A percentile compares a stretch with the other conserved stretches of the same genome.
Evolutionary conservation across 2,797 vertebrate species (phyloP).

Genomic region (Acomys russatus): DNA sequence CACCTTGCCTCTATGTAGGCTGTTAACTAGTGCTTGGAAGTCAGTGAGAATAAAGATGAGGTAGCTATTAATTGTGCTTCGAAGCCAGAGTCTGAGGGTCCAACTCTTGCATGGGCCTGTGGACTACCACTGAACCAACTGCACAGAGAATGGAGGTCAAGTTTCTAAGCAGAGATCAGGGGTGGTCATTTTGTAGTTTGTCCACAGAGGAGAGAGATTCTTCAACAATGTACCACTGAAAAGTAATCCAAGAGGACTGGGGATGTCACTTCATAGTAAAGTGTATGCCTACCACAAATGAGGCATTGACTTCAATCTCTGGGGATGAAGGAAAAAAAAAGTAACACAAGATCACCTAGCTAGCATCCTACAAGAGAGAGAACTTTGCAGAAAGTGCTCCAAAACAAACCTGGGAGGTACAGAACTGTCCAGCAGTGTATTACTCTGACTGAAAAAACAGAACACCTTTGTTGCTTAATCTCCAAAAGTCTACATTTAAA

Average conservation of each 20-base stretch:
- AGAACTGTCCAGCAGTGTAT: constrained; percentile 43
- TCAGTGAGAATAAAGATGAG: not conserved
- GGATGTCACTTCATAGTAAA: not conserved
- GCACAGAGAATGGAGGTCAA: constrained; percentile 8
- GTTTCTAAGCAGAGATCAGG: not conserved
- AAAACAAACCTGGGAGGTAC: constrained; percentile 1
- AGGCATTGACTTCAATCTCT: not conserved
- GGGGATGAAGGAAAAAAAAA: not conserved
- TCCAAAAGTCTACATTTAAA: constrained; percentile 45
- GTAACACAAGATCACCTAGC: not conserved
- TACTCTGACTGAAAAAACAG: constrained; percentile 26
- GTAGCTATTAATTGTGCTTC: not conserved
- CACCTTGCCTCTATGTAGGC: not conserved
- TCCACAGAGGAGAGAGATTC: not conserved
- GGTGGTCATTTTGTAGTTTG: constrained; percentile 17
- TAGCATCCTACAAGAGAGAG: not conserved
- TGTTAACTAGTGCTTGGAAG: not conserved
- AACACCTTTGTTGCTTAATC: constrained; percentile 30
- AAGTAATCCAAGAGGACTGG: not conserved
- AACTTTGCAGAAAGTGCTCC: constrained; percentile 20
- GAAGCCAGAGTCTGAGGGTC: not conserved
- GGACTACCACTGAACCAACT: constrained; percentile 14
- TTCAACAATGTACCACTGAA: constrained; percentile 7
- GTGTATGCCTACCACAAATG: not conserved
- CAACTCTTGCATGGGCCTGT: not conserved